phyloP scores from a whole-genome alignment of 2,113 vertebrate species.

The Nipponia nippon region DNA sequence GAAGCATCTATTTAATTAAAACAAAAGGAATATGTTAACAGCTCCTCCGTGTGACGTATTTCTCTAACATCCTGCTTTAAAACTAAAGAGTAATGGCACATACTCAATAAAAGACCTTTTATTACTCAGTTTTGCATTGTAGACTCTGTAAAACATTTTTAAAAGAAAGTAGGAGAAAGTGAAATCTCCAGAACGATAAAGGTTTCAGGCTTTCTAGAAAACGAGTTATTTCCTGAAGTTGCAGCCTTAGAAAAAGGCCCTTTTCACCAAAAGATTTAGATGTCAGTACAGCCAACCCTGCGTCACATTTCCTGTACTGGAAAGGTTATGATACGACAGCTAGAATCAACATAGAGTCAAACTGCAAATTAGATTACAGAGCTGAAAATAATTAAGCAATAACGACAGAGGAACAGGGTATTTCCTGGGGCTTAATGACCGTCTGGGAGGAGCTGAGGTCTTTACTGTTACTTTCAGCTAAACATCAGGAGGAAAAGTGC shows the following conservation, averaged over 20 bases:
- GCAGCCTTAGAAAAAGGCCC: neutral
- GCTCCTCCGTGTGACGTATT: slow-evolving; percentile 55
- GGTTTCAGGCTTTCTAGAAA: neutral
- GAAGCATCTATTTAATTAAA: slow-evolving; percentile 62
- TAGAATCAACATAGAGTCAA: slow-evolving; percentile 52
- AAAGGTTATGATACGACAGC: neutral
- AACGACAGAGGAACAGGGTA: neutral
- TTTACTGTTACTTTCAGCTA: slow-evolving; percentile 29
- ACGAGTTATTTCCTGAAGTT: neutral
- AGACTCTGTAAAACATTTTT: slow-evolving; percentile 25
- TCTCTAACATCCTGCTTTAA: slow-evolving; percentile 43
- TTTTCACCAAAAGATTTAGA: neutral
- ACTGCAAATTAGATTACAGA: slow-evolving; percentile 60
- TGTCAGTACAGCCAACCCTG: neutral
- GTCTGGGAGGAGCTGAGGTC: slow-evolving; percentile 33
- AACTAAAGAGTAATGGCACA: slow-evolving; percentile 8
- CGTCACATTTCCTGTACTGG: neutral
- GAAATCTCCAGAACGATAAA: neutral
- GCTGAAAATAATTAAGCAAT: slow-evolving; percentile 63
- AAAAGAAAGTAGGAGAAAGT: neutral
- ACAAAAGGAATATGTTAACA: slow-evolving; percentile 56
- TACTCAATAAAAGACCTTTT: neutral
- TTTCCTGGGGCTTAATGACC: slow-evolving; percentile 60
- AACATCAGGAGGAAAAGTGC: slow-evolving; percentile 23
- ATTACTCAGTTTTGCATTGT: slow-evolving; percentile 22